These are phyloP conservation scores for Barbus barbus DNA, from an alignment of 2,113 vertebrate genomes.

Conservation along the genomic window DNA sequence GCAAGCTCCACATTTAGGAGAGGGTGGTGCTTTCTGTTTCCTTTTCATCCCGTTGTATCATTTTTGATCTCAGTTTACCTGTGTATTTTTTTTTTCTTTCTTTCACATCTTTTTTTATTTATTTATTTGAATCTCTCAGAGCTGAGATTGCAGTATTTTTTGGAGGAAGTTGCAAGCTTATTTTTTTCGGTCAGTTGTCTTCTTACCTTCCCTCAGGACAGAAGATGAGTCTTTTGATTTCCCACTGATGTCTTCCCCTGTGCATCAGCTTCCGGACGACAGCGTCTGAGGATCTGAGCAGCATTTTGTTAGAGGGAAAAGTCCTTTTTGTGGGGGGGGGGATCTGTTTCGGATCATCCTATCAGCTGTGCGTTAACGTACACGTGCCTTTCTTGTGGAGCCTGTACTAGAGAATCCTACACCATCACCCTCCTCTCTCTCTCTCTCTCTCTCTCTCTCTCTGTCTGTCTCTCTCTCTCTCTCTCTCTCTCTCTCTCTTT, in stretches of 20 bases:
- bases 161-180: conserved; percentile 15
- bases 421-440: conserved; percentile 20
- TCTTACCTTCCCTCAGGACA: conserved; percentile 6
- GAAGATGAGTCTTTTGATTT: conserved; percentile 25
- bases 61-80: conserved; percentile 6
- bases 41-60: conserved; percentile 1
- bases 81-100: neutral
- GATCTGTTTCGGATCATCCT: conserved; percentile 8
- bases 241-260: conserved; percentile 8
- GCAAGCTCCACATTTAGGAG: conserved; percentile 1
- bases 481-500: conserved; percentile 30
- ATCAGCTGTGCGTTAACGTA: conserved; percentile 22
- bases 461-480: neutral
- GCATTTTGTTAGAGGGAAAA: neutral
- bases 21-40: neutral
- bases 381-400: conserved; percentile 13
- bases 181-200: conserved; percentile 15
- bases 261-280: neutral
- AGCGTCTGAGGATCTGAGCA: conserved; percentile 18
- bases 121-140: neutral
- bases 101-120: neutral
- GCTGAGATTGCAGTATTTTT: conserved; percentile 4
- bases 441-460: conserved; percentile 10
- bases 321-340: neutral
- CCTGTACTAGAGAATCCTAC: conserved; percentile 49